A percentile compares a stretch with the other conserved stretches of the same genome.
Conservation (phyloP, 1,140 invertebrate species). For the Drosophila neocordata region DNA sequence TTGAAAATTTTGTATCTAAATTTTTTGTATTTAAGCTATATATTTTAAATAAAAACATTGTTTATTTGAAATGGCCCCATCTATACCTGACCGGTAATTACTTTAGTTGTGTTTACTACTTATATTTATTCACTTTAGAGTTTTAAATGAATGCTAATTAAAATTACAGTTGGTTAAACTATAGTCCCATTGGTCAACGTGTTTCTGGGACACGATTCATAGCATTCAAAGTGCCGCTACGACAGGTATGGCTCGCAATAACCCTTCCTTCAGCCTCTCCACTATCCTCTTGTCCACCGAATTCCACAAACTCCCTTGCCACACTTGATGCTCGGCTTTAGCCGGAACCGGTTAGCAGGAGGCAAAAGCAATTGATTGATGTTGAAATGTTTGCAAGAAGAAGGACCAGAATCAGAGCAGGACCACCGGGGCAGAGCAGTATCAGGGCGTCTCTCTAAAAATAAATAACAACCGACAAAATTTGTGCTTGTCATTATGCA, state of each 20-base stretch:
- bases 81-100: slow-evolving; percentile 60
- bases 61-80: slow-evolving; percentile 31
- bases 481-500: slow-evolving; percentile 74
- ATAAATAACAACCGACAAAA: slow-evolving; percentile 66
- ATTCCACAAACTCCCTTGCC: background rate
- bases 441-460: slow-evolving; percentile 56
- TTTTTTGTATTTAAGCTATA: background rate
- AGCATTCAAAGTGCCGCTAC: slow-evolving; percentile 91
- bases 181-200: slow-evolving; percentile 86
- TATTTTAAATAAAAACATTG: background rate
- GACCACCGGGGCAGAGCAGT: slow-evolving; percentile 52
- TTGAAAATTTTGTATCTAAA: background rate
- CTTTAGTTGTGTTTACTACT: slow-evolving; percentile 10
- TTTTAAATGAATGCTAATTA: background rate
- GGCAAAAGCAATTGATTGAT: slow-evolving; percentile 58
- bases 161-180: slow-evolving; percentile 88
- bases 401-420: slow-evolving; percentile 8
- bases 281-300: background rate
- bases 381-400: slow-evolving; percentile 36
- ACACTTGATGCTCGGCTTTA: background rate
- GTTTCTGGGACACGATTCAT: slow-evolving; percentile 88
- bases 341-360: slow-evolving; percentile 59
- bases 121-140: background rate
- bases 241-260: slow-evolving; percentile 83
- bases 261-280: background rate